Base-by-base conservation (phyloP, 2,113 vertebrate species). In the Crotalus helleri region DNA sequence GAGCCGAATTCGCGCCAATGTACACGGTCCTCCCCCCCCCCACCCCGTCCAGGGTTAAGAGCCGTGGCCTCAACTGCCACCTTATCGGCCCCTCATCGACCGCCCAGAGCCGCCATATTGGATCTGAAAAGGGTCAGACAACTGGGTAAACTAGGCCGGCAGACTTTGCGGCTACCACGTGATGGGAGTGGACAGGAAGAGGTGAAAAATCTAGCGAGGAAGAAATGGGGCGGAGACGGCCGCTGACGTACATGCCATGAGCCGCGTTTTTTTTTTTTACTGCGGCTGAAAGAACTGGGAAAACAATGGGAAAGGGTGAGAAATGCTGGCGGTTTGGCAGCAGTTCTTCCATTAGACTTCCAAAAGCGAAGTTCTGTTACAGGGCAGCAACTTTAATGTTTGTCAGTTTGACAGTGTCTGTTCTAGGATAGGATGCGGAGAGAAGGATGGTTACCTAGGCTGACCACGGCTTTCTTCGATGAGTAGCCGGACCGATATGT, bases 121-220 rank as follows among this genome's bases (percentile, higher is more conserved):
- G 91, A 91, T 90, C 95, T 91, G 94, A 93, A 96, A 95, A 95
- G 95, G 95, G 94, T 95, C 95, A 92, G 96, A 95, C 95, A 91
- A 94, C 94, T 94, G 93, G 96, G 46, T 94, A 94, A 93, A 74
- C 96, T 94, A 88, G 64, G 57, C 97, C 97, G 86, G 92, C 96
- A 88, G 61, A n/a, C 96, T 93, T 94, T 93, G 97, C 97, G 97
- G 85, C 1, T 92, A 93, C 96, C 97, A 97, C 96, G 97, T 97
- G 98, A 98, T 93, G 86, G 88, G 91, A 61, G 0, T 10, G 86
- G 85, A 23, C 4, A 21, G 6, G 54, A 46, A 46, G 88, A 29
- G 49, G 51, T 21, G 12, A 8, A 53, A 58, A n/a, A 23, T 23
- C 0, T 17, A 24, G 2, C 88, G 85, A 87, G 90, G n/a, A 88